A percentile compares a stretch with the other conserved stretches of the same genome.
These are phyloP conservation scores for Phoebastria nigripes DNA, from an alignment of 2,797 vertebrate species.

Conservation along the genomic window DNA sequence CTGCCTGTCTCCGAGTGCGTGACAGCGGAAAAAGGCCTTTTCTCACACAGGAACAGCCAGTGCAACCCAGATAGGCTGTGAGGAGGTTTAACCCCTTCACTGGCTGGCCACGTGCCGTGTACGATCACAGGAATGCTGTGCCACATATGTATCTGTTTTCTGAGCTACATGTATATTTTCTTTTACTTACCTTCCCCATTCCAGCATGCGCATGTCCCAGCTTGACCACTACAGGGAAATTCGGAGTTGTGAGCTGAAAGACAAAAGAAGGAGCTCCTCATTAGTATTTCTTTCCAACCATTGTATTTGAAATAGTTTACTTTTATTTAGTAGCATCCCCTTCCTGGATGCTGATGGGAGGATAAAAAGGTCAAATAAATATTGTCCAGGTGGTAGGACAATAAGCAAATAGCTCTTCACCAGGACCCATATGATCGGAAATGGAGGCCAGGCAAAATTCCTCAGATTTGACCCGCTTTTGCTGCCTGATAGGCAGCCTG, in stretches of 20 bases:
- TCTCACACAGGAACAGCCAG: conserved; percentile 13
- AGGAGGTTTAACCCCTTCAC: neutral
- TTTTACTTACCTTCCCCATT: conserved; percentile 90
- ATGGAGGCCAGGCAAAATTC: neutral
- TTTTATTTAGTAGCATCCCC: neutral
- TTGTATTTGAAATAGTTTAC: neutral
- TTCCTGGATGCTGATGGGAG: neutral
- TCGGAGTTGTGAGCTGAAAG: conserved; percentile 83
- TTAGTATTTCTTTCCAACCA: conserved; percentile 6
- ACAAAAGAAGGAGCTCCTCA: conserved; percentile 43
- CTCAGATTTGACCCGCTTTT: neutral
- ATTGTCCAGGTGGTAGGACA: neutral
- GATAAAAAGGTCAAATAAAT: neutral
- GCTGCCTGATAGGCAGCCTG: neutral
- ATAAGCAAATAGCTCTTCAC: neutral
- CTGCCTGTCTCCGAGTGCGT: neutral
- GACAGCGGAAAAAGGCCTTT: neutral
- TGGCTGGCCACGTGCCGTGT: neutral
- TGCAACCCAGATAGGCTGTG: neutral
- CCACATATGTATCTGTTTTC: neutral
- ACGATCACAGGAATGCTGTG: neutral
- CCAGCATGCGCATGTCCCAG: conserved; percentile 93
- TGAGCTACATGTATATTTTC: neutral
- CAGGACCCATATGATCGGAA: neutral
- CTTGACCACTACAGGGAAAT: conserved; percentile 92